These are phyloP conservation scores for Bombylius major DNA, from an alignment of 2,888 invertebrate genomes.

Conservation along the genomic window DNA sequence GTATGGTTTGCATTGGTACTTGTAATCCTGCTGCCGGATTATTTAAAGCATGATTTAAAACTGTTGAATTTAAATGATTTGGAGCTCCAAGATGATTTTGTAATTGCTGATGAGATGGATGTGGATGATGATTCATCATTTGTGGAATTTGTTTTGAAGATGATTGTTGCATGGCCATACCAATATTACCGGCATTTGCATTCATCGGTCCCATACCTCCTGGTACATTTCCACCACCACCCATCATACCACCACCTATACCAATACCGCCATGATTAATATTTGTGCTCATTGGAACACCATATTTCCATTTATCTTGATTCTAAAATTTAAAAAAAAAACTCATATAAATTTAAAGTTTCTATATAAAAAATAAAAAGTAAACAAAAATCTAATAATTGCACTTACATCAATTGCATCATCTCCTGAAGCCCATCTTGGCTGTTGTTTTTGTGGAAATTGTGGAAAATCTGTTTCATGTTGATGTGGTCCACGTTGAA, in stretches of 20 bases:
- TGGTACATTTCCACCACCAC: slow-evolving; percentile 34
- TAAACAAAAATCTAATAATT: too few species aligned
- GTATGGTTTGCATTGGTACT: slow-evolving; percentile 31
- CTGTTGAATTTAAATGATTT: slow-evolving; percentile 30
- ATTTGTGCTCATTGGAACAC: slow-evolving; percentile 45
- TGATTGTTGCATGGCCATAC: slow-evolving; percentile 32
- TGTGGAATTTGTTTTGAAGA: slow-evolving; percentile 38
- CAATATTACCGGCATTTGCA: slow-evolving; percentile 23
- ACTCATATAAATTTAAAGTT: background rate
- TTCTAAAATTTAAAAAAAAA: slow-evolving; percentile 44
- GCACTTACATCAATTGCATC: slow-evolving; percentile 73
- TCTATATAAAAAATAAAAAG: too few species aligned
- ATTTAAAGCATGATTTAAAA: slow-evolving; percentile 34
- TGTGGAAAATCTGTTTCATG: slow-evolving; percentile 69
- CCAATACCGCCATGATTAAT: slow-evolving; percentile 39
- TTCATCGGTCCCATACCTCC: slow-evolving; percentile 24
- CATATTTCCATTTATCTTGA: slow-evolving; percentile 79
- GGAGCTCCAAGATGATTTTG: slow-evolving; percentile 25
- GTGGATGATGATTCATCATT: slow-evolving; percentile 34
- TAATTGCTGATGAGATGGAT: slow-evolving; percentile 44
- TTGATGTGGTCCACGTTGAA: slow-evolving; percentile 55
- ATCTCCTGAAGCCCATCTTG: slow-evolving; percentile 78
- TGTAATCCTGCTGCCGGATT: slow-evolving; percentile 29
- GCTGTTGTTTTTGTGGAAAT: slow-evolving; percentile 56
- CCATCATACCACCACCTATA: slow-evolving; percentile 32